Conservation (phyloP, 23 tunicate species). For the Ascidia mentula region DNA sequence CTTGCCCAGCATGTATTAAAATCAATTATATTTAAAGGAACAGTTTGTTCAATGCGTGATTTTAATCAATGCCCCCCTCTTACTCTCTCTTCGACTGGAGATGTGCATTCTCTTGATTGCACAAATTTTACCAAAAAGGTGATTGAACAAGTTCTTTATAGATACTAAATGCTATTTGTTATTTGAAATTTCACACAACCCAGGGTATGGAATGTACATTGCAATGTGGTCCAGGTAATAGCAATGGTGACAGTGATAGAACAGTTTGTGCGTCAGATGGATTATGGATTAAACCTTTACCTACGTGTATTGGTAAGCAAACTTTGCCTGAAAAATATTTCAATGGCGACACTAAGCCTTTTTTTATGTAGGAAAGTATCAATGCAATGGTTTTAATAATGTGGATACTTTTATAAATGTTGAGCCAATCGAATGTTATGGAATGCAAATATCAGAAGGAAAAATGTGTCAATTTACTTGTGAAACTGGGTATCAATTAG, state of each 20-base stretch:
- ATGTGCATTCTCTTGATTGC: slow-evolving; percentile 40
- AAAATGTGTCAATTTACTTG: slow-evolving; percentile 46
- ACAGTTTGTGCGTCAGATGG: slow-evolving; percentile 59
- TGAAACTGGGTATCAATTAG: slow-evolving; percentile 22
- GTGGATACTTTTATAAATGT: slow-evolving; percentile 13
- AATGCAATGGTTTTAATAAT: slow-evolving; percentile 23
- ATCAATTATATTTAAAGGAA: slow-evolving; percentile 27
- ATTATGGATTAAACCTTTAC: slow-evolving; percentile 53
- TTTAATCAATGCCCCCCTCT: slow-evolving; percentile 56
- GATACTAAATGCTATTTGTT: not conserved
- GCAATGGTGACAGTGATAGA: slow-evolving; percentile 12
- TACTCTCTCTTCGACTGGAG: slow-evolving; percentile 18
- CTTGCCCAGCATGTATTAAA: not conserved
- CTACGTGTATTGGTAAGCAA: slow-evolving; percentile 48
- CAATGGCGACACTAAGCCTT: not conserved
- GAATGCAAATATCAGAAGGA: slow-evolving; percentile 40
- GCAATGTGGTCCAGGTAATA: slow-evolving; percentile 41
- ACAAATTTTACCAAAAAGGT: slow-evolving; percentile 23
- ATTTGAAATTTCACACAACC: not conserved
- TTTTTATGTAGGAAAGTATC: slow-evolving; percentile 29
- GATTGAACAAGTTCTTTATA: not conserved
- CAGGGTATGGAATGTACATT: slow-evolving; percentile 66
- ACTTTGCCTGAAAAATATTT: not conserved
- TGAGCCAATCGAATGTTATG: slow-evolving; percentile 24
- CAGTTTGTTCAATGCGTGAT: slow-evolving; percentile 62